Percentiles rank a stretch among this genome's conserved stretches.
phyloP scores from a whole-genome alignment of 1,140 invertebrate species.

The Cyphomyrmex costatus region DNA sequence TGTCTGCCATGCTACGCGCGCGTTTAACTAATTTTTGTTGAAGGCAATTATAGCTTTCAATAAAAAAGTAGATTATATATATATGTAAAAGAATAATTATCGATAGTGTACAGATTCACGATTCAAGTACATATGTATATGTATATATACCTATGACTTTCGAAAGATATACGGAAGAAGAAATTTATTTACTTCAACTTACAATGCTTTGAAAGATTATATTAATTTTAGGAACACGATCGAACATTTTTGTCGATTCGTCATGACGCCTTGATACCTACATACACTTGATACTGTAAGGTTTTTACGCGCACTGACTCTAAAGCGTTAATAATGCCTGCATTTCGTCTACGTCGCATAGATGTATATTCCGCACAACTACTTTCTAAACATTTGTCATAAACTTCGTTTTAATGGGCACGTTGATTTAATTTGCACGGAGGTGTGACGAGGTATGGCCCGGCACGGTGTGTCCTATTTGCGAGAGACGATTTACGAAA shows the following conservation, averaged over 20 bases:
- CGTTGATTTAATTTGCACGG: conserved; percentile 58
- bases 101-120: neutral
- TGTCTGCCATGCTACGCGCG: too few relatives aligned
- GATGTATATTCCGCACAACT: neutral
- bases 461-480: conserved; percentile 24
- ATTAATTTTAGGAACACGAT: conserved; percentile 2
- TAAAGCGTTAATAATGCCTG: conserved; percentile 51
- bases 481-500: conserved; percentile 50
- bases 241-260: conserved; percentile 14
- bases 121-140: neutral
- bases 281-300: too few relatives aligned
- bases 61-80: neutral
- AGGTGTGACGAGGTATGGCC: conserved; percentile 38
- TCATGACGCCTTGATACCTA: neutral
- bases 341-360: conserved; percentile 33
- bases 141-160: neutral
- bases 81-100: neutral
- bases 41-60: neutral
- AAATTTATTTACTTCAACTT: too few relatives aligned
- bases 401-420: conserved; percentile 48
- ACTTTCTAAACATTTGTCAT: conserved; percentile 52
- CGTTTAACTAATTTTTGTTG: too few relatives aligned
- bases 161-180: too few relatives aligned
- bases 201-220: neutral
- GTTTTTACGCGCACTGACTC: neutral